Evolutionary conservation across 2,888 invertebrate species (phyloP), one percentile per base, ranked within the genome.

Genomic region (Sesamia inferens): DNA sequence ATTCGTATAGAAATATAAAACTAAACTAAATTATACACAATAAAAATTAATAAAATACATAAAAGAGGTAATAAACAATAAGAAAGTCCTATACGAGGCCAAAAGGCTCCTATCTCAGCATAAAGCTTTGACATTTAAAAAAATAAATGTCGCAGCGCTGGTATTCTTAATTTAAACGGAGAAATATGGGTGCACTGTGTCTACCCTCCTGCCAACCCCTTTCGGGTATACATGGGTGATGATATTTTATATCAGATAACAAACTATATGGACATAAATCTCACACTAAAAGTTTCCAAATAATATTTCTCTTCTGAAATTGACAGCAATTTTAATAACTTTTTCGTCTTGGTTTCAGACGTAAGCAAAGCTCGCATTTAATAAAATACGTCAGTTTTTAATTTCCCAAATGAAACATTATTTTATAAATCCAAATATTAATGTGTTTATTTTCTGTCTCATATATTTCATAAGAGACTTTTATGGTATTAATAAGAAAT

Each of bases 321-420:
- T 69, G 47, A 31, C 16, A 22, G 24, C n/a, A 69, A 16, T 54
- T 76, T 24, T 64, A 76, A 59, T 55, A 76, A 55, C 10, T 61
- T 70, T 75, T 69, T 59, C 31, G 2, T 59, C 24, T 31, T 6
- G 22, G 42, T 65, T 77, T 54, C 64, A 19, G 70, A 76, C 48
- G 77, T 19, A 76, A 55, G 42, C 48, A 48, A 14, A 44, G 11
- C 55, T 67, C 59, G 51, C 63, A 64, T 73, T 73, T 54, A 68
- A 65, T 71, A 51, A 78, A 70, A 70, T 72, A 72, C 51, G 54
- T 70, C 62, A 66, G 63, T 39, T 44, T 66, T 47, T 54, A 82
- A 82, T 82, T 82, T 75, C 82, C 82, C 79, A 73, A 75, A 82
- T 73, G 75, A 54, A 71, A 81, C 74, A 74, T 78, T 72, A 67